Evolutionary conservation across 2,888 invertebrate genomes (phyloP).

Genomic region (Temnothorax ravouxi): DNA sequence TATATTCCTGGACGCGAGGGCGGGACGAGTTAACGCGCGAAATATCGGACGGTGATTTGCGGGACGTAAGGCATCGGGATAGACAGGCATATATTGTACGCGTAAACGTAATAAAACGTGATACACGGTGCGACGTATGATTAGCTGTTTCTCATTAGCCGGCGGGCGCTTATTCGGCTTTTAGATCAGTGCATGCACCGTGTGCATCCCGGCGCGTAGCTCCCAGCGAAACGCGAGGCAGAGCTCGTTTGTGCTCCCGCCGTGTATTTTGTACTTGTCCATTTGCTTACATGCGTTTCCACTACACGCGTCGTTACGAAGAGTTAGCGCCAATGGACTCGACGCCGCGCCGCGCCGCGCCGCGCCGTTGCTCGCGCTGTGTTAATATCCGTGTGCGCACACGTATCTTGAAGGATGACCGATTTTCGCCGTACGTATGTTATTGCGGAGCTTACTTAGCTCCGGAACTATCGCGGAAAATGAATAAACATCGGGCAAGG

Average conservation of each 20-base stretch:
- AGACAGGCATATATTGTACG: not conserved
- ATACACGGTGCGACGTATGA: conserved; percentile 66
- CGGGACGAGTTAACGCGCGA: not conserved
- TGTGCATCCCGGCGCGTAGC: conserved; percentile 18
- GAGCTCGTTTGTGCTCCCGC: conserved; percentile 32
- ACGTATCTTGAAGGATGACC: conserved; percentile 39
- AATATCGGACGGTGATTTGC: conserved; percentile 26
- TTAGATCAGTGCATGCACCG: conserved; percentile 47
- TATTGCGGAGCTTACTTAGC: not conserved
- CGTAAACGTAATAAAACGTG: conserved; percentile 44
- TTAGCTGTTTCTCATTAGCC: conserved; percentile 58
- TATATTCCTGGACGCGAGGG: not conserved
- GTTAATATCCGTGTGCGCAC: conserved; percentile 26
- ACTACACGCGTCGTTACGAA: conserved; percentile 54
- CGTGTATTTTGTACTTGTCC: conserved; percentile 52
- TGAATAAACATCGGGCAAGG: not conserved
- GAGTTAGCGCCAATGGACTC: conserved; percentile 37
- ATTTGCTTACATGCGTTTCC: conserved; percentile 53
- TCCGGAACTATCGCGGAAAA: conserved; percentile 10
- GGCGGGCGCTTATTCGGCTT: conserved; percentile 51
- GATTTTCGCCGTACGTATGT: conserved; percentile 12
- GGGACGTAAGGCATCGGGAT: not conserved
- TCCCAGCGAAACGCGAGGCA: conserved; percentile 31
- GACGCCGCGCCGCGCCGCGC: not conserved
- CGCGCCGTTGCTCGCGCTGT: not conserved